Percentiles rank a stretch among this genome's conserved stretches.
Conservation (phyloP, 2,113 vertebrate species). For the Oncorhynchus tshawytscha region DNA sequence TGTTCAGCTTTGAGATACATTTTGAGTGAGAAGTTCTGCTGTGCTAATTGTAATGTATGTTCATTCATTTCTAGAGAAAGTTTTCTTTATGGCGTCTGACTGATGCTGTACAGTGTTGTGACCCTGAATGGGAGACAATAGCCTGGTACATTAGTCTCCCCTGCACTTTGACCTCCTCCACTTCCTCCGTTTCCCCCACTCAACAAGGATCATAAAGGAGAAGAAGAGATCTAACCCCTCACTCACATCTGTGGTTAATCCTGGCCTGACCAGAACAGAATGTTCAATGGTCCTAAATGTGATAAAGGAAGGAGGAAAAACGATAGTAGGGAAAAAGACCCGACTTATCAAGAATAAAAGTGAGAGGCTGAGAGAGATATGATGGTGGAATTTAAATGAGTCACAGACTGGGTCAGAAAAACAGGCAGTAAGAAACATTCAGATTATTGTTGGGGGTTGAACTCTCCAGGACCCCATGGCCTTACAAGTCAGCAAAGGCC, state of each 20-base stretch:
- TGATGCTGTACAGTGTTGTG: background rate
- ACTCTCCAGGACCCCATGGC: conserved; percentile 38
- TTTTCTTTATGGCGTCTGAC: background rate
- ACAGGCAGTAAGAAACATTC: conserved; percentile 25
- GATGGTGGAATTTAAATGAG: conserved; percentile 51
- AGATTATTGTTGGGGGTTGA: conserved; percentile 32
- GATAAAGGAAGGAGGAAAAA: conserved; percentile 60
- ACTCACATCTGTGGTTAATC: conserved; percentile 61
- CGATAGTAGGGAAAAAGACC: conserved; percentile 57
- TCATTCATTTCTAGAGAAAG: background rate
- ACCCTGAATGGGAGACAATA: background rate
- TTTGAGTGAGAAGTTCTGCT: background rate
- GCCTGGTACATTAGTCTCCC: background rate
- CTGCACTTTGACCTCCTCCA: background rate
- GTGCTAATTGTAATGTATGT: background rate
- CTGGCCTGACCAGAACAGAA: conserved; percentile 52
- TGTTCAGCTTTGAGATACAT: no score
- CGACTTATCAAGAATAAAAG: conserved; percentile 57
- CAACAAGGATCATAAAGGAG: background rate
- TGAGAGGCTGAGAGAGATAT: conserved; percentile 31
- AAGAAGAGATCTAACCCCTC: background rate
- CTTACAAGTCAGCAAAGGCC: background rate
- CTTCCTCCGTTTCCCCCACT: background rate
- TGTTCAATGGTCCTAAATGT: conserved; percentile 38
- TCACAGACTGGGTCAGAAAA: conserved; percentile 53